phyloP scores from a whole-genome alignment of 1,140 invertebrate species.

The Drosophila triauraria region DNA sequence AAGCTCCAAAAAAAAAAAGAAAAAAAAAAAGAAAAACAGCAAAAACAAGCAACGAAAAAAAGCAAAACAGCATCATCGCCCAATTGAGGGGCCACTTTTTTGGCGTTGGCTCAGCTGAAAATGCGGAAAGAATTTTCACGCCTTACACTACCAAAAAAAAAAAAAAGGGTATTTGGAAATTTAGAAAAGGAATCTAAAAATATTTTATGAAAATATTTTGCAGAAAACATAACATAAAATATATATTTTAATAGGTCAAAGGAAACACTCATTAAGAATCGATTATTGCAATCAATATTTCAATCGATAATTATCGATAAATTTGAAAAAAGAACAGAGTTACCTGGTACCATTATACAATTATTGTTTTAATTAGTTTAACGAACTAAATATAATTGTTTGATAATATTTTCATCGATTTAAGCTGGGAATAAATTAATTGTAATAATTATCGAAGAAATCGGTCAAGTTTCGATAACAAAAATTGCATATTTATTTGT shows the following conservation, averaged over 20 bases:
- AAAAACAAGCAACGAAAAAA: neutral
- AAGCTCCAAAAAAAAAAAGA: neutral
- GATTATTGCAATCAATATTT: neutral
- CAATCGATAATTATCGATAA: neutral
- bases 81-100: slow-evolving; percentile 33
- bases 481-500: neutral
- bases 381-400: no score
- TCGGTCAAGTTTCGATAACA: neutral
- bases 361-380: neutral
- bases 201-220: neutral
- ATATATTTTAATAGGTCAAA: no score
- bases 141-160: neutral
- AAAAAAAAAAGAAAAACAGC: neutral
- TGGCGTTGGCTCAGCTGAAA: slow-evolving; percentile 20
- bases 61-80: slow-evolving; percentile 11
- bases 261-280: no score
- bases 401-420: neutral
- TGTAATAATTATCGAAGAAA: neutral
- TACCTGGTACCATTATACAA: neutral
- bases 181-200: neutral
- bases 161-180: neutral
- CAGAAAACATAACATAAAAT: no score
- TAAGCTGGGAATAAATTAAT: neutral
- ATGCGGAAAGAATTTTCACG: slow-evolving; percentile 11
- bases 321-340: neutral